Conservation (phyloP, 2,113 vertebrate genomes). For the Dasyornis broadbenti region DNA sequence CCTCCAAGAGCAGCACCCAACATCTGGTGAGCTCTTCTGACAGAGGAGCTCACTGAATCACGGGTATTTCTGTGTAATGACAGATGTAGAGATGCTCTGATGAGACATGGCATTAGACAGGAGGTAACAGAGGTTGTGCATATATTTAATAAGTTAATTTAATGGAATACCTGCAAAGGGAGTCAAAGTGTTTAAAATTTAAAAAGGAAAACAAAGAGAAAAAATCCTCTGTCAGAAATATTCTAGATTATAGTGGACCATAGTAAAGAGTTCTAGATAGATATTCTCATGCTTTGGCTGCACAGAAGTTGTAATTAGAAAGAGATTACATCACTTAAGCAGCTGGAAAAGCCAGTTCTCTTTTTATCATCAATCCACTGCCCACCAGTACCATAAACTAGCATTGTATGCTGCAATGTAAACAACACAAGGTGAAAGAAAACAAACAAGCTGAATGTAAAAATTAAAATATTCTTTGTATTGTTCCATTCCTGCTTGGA, state of each 20-base stretch:
- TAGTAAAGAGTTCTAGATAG: background rate
- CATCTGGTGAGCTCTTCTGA: background rate
- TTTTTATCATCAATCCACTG: background rate
- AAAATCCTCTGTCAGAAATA: background rate
- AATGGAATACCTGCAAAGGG: background rate
- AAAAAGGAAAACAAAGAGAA: background rate
- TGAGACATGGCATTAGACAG: background rate
- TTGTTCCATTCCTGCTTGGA: background rate
- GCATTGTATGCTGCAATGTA: background rate
- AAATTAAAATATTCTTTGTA: background rate
- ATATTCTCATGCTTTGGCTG: background rate
- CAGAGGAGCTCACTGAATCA: background rate
- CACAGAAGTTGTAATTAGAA: background rate
- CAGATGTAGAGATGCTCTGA: background rate
- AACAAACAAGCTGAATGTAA: background rate
- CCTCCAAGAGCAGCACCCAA: background rate
- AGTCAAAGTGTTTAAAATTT: background rate
- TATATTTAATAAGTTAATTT: background rate
- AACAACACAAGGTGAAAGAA: background rate
- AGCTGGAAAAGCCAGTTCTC: conserved; percentile 12
- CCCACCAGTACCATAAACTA: background rate
- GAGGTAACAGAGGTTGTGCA: background rate
- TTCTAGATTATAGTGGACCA: background rate
- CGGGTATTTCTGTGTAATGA: background rate
- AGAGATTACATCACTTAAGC: background rate